Base-by-base conservation (phyloP, 2,113 vertebrate species). In the Corythoichthys haematopterus region DNA sequence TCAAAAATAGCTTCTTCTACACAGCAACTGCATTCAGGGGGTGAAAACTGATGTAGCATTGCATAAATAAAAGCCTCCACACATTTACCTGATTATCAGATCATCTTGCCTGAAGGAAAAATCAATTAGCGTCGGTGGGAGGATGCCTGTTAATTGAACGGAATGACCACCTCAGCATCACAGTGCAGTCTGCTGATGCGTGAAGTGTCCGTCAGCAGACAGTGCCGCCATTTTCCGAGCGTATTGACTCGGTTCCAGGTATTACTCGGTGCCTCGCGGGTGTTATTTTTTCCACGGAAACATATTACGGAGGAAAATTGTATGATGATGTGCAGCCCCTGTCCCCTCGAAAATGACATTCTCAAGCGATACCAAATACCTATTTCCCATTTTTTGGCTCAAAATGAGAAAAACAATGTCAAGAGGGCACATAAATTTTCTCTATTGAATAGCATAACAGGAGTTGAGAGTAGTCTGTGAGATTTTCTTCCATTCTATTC, bases 141-240 rank as follows among this genome's bases (percentile, higher is more conserved):
- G 78, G 78, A 84, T 75, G 71, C 80, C 66, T 67, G 69, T 78
- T 77, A 76, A 83, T 85, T 77, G 45, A 64, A 83, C 43, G 64
- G 70, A 82, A 55, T 33, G 28, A 33, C 1, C 77, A 79, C 66
- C 80, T 80, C 48, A 0, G 48, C 69, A 66, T 51, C 67, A 64
- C 37, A 4, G 64, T 70, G 65, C 55, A 59, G 72, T 11, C 7
- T 2, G 47, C 15, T 45, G 57, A 65, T 68, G 70, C 57, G 13
- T 51, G 45, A 61, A 51, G 60, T 66, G 33, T 64, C 56, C 0
- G 3, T 35, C 52, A 52, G 40, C 16, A 46, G 50, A 37, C 65
- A 12, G 4, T 3, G 7, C 38, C 58, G 16, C 36, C 37, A 37
- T 38, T 62, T 71, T 63, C 50, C 37, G 15, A 64, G 38, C 11